These are phyloP conservation scores for Rattus rattus DNA, from an alignment of 2,113 vertebrate species.

Conservation along the genomic window DNA sequence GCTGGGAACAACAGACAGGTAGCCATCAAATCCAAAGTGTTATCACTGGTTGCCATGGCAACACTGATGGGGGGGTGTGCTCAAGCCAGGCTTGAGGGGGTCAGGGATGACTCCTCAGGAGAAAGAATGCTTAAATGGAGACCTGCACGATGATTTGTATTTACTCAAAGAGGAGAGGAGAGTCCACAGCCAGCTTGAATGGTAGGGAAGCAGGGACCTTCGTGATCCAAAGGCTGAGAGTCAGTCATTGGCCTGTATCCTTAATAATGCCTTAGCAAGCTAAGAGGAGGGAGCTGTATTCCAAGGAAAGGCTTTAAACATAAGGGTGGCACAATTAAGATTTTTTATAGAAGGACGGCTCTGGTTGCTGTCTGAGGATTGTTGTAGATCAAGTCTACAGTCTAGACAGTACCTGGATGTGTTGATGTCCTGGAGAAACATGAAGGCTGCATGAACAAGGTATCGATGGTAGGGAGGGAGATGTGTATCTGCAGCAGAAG, in stretches of 20 bases:
- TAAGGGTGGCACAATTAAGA: neutral
- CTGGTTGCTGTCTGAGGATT: neutral
- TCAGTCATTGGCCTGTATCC: neutral
- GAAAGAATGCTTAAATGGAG: neutral
- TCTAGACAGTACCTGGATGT: neutral
- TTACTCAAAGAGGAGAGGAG: neutral
- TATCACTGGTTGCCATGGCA: conserved; percentile 37
- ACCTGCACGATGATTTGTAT: neutral
- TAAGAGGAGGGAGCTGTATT: neutral
- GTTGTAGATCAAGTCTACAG: neutral
- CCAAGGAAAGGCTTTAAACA: neutral
- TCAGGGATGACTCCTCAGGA: conserved; percentile 12
- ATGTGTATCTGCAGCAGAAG: neutral
- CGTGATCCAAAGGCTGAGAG: neutral
- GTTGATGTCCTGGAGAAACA: neutral
- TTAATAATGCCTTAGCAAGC: neutral
- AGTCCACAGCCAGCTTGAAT: neutral
- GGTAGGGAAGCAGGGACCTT: neutral
- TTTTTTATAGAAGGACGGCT: neutral
- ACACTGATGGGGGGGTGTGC: neutral
- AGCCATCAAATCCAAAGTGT: neutral
- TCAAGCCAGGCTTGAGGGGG: neutral
- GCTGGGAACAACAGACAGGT: neutral
- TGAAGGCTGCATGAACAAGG: rapidly evolving
- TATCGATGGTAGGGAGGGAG: rapidly evolving